Evolutionary conservation across 2,113 vertebrate species (phyloP).

Genomic region (Leucosticte australis): DNA sequence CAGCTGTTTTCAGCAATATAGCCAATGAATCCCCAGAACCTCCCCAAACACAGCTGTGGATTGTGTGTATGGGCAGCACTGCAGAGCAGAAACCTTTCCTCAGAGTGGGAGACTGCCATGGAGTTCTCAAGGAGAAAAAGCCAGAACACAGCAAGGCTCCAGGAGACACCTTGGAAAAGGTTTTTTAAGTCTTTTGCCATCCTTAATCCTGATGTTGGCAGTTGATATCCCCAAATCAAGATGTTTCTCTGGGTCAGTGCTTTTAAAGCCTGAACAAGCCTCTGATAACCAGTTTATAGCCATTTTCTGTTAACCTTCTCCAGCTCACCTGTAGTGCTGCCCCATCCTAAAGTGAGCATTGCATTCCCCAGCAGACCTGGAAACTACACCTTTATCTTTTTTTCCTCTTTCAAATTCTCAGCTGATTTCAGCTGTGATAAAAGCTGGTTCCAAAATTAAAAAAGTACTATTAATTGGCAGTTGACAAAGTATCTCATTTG

Average conservation of each 20-base stretch:
- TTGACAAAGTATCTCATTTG: background rate
- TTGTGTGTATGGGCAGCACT: background rate
- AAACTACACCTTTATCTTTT: background rate
- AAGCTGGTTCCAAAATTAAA: background rate
- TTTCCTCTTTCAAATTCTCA: background rate
- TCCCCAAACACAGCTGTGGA: background rate
- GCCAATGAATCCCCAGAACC: background rate
- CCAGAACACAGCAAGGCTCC: background rate
- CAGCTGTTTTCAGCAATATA: background rate
- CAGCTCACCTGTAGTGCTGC: accelerated
- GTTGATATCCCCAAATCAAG: background rate
- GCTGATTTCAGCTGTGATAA: background rate
- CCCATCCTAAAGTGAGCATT: background rate
- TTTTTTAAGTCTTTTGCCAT: background rate
- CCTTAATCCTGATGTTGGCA: accelerated
- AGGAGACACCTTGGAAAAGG: background rate
- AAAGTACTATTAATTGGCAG: background rate
- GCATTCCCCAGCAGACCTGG: background rate
- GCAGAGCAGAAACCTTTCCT: background rate
- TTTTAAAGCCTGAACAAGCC: background rate
- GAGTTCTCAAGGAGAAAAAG: background rate
- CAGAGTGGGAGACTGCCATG: background rate
- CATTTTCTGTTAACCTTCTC: background rate
- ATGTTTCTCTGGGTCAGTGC: background rate
- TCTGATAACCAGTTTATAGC: background rate